Evolutionary conservation across 2,113 vertebrate species (phyloP), one percentile per base, ranked within the genome.

Genomic region (Phrynosoma blainvillii): DNA sequence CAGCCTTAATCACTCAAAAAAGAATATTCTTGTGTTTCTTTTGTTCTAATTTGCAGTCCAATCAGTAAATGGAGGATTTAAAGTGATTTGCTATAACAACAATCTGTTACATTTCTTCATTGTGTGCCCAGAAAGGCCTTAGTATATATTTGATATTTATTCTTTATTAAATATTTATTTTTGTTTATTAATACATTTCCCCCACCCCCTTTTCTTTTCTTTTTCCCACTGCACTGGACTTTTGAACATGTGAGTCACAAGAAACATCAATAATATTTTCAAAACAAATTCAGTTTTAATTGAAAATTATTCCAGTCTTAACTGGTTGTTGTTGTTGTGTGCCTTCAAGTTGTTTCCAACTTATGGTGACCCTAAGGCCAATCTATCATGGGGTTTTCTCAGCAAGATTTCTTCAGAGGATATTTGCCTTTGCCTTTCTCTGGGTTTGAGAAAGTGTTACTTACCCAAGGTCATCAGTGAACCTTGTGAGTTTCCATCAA

Each of bases 1-100:
- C 11, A 68, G 78, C 82, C 74, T 70, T 91, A 89, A 93, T 92
- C 42, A 85, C 21, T 10, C 42, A 62, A 78, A 84, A 88, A 74
- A n/a, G 68, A 90, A 10, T 87, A 92, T 65, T 89, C 94, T 7
- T 47, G 18, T 18, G 36, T 30, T 85, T 47, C 27, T 78, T 75
- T n/a, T 78, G 18, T 47, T 66, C 59, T 47, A 78, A 66, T 78
- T 66, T 85, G 36, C 23, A n/a, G 75, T 65, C 56, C 84, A 77
- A 65, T 42, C 9, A 23, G 56, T 14, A 85, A 13, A 42, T 52
- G 70, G 4, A 54, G 66, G 18, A 42, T 76, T 84, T 77, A 47
- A 77, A 66, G 21, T 23, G 59, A n/a, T n/a, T 20, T 66, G 9
- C 62, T 21, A 47, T 36, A 66, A 47, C 13, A 65, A 66, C 42